phyloP scores from a whole-genome alignment of 1,140 invertebrate genomes.

The Pseudomyrmex sp. region DNA sequence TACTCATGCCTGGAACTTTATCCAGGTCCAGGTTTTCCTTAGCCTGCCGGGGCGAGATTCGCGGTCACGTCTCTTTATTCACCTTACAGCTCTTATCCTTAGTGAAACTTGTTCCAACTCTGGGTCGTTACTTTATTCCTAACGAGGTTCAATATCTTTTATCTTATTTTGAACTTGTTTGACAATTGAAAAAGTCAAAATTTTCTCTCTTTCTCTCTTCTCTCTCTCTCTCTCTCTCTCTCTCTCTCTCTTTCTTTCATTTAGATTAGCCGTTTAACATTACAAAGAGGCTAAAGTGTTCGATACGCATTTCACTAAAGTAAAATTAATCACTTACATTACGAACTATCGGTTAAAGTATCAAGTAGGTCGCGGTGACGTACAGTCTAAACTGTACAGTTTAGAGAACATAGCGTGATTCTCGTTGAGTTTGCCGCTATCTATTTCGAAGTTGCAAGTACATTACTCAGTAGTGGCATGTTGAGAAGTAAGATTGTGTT shows the following conservation, averaged over 20 bases:
- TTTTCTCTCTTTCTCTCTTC: no score
- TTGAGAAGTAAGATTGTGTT: slow-evolving; percentile 46
- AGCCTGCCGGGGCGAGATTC: slow-evolving; percentile 8
- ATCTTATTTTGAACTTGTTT: slow-evolving; percentile 3
- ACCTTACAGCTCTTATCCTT: slow-evolving; percentile 35
- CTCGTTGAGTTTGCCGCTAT: slow-evolving; percentile 44
- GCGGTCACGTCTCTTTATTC: slow-evolving; percentile 39
- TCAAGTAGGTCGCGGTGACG: slow-evolving; percentile 44
- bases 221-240: no score
- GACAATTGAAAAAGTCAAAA: no score
- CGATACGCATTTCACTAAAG: background rate
- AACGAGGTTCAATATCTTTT: slow-evolving; percentile 27
- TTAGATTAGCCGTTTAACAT: no score
- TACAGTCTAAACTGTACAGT: slow-evolving; percentile 24
- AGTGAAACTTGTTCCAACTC: slow-evolving; percentile 35
- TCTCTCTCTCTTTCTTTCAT: no score
- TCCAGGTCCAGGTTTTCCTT: slow-evolving; percentile 26
- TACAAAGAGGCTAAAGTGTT: background rate
- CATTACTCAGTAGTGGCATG: slow-evolving; percentile 51
- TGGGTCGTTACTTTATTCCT: slow-evolving; percentile 38
- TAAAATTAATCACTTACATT: slow-evolving; percentile 21
- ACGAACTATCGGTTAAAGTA: background rate
- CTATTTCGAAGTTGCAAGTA: slow-evolving; percentile 49
- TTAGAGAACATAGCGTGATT: slow-evolving; percentile 1
- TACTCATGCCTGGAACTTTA: slow-evolving; percentile 54